These are phyloP conservation scores for Halesus radiatus DNA, from an alignment of 1,140 invertebrate species.

Conservation along the genomic window DNA sequence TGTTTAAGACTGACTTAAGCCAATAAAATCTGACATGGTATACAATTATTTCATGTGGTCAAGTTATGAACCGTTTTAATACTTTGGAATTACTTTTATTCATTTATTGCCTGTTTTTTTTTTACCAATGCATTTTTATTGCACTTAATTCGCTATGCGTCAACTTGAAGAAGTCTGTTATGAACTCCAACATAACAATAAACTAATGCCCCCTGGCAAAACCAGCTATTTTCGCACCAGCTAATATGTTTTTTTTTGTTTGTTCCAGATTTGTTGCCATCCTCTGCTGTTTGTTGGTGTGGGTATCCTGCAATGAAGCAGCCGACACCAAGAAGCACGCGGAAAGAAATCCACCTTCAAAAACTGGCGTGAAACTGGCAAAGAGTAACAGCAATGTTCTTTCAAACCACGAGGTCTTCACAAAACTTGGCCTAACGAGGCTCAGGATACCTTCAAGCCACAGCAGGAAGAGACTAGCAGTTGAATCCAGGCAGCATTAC, in stretches of 20 bases:
- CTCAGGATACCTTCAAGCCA: slow-evolving; percentile 66
- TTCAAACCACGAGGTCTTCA: slow-evolving; percentile 66
- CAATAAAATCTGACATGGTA: too few relatives aligned
- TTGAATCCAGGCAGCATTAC: slow-evolving; percentile 77
- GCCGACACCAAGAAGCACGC: slow-evolving; percentile 41
- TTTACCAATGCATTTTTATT: too few relatives aligned
- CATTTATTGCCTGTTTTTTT: too few relatives aligned
- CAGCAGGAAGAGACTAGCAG: slow-evolving; percentile 78
- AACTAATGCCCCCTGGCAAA: not conserved
- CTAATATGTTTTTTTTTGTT: slow-evolving; percentile 31
- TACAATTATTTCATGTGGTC: too few relatives aligned
- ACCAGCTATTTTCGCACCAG: not conserved
- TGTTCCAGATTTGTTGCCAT: slow-evolving; percentile 45
- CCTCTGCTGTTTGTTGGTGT: slow-evolving; percentile 42
- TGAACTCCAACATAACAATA: too few relatives aligned
- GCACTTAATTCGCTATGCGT: too few relatives aligned
- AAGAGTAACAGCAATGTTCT: slow-evolving; percentile 59
- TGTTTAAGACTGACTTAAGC: too few relatives aligned
- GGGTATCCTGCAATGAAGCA: slow-evolving; percentile 30
- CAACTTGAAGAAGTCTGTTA: too few relatives aligned
- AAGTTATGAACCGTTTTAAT: too few relatives aligned
- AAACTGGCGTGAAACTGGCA: slow-evolving; percentile 36
- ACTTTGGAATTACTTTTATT: too few relatives aligned
- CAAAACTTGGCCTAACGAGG: slow-evolving; percentile 65
- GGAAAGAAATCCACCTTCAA: slow-evolving; percentile 9